phyloP scores from a whole-genome alignment of 2,113 vertebrate species.

The Lethenteron camtschaticum region DNA sequence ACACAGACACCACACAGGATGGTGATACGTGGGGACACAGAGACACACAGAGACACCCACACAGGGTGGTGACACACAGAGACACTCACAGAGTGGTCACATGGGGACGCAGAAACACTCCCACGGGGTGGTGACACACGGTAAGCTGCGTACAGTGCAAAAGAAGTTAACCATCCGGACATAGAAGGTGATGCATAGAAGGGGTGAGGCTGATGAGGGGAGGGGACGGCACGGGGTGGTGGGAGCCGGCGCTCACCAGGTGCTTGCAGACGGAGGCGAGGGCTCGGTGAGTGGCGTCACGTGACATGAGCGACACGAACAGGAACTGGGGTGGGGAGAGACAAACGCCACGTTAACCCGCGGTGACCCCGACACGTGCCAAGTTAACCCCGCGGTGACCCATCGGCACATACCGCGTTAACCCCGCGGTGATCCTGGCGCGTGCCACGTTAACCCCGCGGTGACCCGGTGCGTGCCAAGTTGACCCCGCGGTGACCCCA shows the following conservation, averaged over 20 bases:
- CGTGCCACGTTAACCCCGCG: not conserved
- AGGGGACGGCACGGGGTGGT: not conserved
- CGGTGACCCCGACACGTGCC: not conserved
- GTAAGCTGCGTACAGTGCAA: not conserved
- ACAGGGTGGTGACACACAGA: too few species aligned
- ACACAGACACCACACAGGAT: too few species aligned
- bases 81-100: not conserved
- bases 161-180: not conserved
- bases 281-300: slow-evolving; percentile 67
- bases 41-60: not conserved
- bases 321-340: slow-evolving; percentile 35
- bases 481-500: not conserved
- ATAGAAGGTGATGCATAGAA: not conserved
- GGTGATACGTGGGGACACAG: too few species aligned
- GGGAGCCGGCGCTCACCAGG: slow-evolving; percentile 15
- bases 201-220: not conserved
- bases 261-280: slow-evolving; percentile 71
- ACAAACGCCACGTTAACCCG: not conserved
- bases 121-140: not conserved
- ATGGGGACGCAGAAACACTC: not conserved
- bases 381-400: not conserved
- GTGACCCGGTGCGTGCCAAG: not conserved
- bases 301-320: slow-evolving; percentile 72
- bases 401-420: not conserved
- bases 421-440: not conserved